Evolutionary conservation across 2,888 invertebrate genomes (phyloP), one percentile per base, ranked within the genome.

Genomic region (Epistrophella euchroma): DNA sequence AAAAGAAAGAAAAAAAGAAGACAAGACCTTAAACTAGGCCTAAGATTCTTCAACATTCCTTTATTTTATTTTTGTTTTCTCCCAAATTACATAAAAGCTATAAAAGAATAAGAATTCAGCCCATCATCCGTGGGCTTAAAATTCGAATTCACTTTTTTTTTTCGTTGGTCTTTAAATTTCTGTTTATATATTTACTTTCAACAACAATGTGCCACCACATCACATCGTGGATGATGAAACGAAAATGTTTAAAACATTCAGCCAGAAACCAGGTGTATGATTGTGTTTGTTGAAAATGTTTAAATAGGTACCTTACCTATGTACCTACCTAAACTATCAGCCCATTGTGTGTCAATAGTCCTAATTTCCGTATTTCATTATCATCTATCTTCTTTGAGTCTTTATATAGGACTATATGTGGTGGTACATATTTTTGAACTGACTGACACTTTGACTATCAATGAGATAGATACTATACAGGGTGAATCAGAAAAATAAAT

Each of bases 281-380:
- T 37, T 17, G 64, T 22, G 50, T 62, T 60, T 62, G 66, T 72
- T n/a, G 2, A 10, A 45, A 45, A 66, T 15, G 3, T 25, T 35
- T 55, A 28, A 37, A n/a, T 37, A 25, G 7, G 3, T 62, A 28
- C 45, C 6, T 37, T 7, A 28, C 4, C 2, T n/a, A n/a, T n/a
- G n/a, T n/a, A 28, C 25, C 2, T 52, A 37, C 47, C 15, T 40
- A 40, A 37, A 7, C 15, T 35, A 22, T 37, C 58, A 37, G 11
- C 22, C 35, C 4, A 50, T 72, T 52, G 80, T 79, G 80, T 76
- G 85, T 80, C 80, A 79, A 80, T 76, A 85, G 84, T 85, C 85
- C 85, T 85, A 85, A 85, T 85, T 85, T 85, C 73, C 62, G 80
- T 85, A 80, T 73, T 62, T 62, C 62, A 70, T 84, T 79, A 68